Base-by-base conservation (phyloP, 2,113 vertebrate species). In the Archocentrus centrarchus region DNA sequence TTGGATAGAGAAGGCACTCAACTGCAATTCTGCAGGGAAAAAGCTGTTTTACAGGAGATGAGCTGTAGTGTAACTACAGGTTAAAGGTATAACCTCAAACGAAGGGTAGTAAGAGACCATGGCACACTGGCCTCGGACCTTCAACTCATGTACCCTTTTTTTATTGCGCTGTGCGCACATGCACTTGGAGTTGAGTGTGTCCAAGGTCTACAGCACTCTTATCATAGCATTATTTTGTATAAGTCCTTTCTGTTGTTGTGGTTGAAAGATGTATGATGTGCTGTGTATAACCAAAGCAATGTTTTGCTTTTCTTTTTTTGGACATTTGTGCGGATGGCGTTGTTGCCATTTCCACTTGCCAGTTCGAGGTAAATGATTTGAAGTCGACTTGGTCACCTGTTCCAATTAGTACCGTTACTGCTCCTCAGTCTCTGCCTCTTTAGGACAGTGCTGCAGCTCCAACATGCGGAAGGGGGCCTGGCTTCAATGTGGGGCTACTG, bases 121-220 rank as follows among this genome's bases (percentile, higher is more conserved):
- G 89, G 92, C 92, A 92, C 91, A 93, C 66, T 22, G 93, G 90
- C 92, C 85, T 89, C 83, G 82, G 90, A 80, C 75, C 62, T 61
- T 91, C 87, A 87, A 83, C 93, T 94, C 95, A 93, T 93, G 90
- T 96, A 93, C 58, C 73, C 90, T 93, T 93, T 37, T 92, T 94
- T 90, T 86, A 93, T 88, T 89, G 96, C 96, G 96, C 95, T 96
- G 95, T 95, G 95, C 94, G 95, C 94, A 95, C 80, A 93, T 96
- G 95, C 95, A 96, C 95, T 96, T 95, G 85, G 94, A 94, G 93
- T 88, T 94, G 89, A 59, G 44, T 63, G 47, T 57, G 80, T 80
- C 86, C 62, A 77, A 86, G 92, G 93, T 88, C 93, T 78, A 70
- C 55, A 89, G 87, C 92, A 88, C 88, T 91, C 89, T 73, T 91